Conservation (phyloP, 2,888 invertebrate genomes). For the Psylliodes chrysocephalus region DNA sequence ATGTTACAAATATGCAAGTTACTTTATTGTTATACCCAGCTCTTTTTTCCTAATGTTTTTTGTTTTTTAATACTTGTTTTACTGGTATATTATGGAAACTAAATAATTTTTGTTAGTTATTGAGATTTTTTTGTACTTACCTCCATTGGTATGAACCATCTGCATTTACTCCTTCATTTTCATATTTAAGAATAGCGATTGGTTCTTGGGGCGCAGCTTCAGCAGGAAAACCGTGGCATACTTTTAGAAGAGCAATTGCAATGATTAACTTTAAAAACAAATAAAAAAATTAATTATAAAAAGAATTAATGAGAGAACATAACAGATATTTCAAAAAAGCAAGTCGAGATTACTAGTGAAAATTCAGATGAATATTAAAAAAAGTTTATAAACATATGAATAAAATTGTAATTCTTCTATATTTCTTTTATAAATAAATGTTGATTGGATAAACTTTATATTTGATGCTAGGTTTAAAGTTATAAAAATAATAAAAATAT, state of each 20-base stretch:
- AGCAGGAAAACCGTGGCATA: background rate
- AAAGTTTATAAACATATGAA: too few relatives aligned
- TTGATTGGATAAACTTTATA: too few relatives aligned
- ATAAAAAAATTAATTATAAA: background rate
- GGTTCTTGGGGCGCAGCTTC: slow-evolving; percentile 56
- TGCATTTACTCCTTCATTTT: slow-evolving; percentile 71
- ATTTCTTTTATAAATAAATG: too few relatives aligned
- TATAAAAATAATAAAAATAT: too few relatives aligned
- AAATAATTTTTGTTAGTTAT: background rate
- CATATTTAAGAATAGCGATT: slow-evolving; percentile 71
- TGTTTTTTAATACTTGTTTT: too few relatives aligned
- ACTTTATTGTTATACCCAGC: too few relatives aligned
- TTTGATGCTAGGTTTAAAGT: too few relatives aligned
- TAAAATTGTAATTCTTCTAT: too few relatives aligned
- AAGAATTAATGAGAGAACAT: background rate
- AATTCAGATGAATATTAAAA: background rate
- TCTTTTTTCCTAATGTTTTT: too few relatives aligned
- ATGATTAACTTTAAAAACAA: background rate
- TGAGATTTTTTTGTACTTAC: slow-evolving; percentile 15
- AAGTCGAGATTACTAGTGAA: background rate
- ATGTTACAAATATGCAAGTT: too few relatives aligned
- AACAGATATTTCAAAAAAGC: background rate
- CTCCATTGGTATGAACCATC: slow-evolving; percentile 68
- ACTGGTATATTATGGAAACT: too few relatives aligned
- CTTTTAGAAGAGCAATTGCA: background rate